A percentile compares a stretch with the other conserved stretches of the same genome.
phyloP scores from a whole-genome alignment of 2,888 invertebrate species.

The Zygothrica quintamaculata region DNA sequence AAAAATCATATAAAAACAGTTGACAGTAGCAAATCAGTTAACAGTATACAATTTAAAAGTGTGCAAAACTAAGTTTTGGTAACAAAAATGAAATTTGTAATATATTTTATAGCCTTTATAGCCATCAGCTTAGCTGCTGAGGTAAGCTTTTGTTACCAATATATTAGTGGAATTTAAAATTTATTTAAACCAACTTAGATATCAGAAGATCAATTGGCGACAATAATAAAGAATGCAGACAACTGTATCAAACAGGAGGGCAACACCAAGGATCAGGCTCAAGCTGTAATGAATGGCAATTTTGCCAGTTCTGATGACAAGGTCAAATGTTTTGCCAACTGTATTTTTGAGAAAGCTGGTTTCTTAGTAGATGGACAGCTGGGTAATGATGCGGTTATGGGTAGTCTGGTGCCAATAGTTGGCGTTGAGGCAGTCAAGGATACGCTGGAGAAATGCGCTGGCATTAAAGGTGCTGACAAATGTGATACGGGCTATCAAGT shows the following conservation, averaged over 20 bases:
- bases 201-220: constrained; percentile 66
- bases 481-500: constrained; percentile 66
- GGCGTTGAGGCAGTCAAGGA: constrained; percentile 51
- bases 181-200: constrained; percentile 25
- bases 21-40: not conserved
- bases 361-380: constrained; percentile 65
- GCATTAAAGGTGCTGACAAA: constrained; percentile 48
- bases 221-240: constrained; percentile 33
- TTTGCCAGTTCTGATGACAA: constrained; percentile 50
- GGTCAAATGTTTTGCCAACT: constrained; percentile 76
- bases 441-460: constrained; percentile 45
- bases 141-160: constrained; percentile 42
- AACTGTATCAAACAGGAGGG: constrained; percentile 64
- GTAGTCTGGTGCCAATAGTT: constrained; percentile 37
- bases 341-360: constrained; percentile 74
- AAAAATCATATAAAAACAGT: constrained; percentile 50
- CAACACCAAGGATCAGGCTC: constrained; percentile 57
- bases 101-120: constrained; percentile 40
- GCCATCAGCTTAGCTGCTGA: constrained; percentile 35
- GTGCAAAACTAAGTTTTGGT: no score
- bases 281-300: constrained; percentile 58
- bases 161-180: not conserved
- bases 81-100: constrained; percentile 69
- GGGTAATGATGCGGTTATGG: constrained; percentile 39
- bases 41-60: no score